phyloP scores from a whole-genome alignment of 2,113 vertebrate genomes.

The Ondatra zibethicus region DNA sequence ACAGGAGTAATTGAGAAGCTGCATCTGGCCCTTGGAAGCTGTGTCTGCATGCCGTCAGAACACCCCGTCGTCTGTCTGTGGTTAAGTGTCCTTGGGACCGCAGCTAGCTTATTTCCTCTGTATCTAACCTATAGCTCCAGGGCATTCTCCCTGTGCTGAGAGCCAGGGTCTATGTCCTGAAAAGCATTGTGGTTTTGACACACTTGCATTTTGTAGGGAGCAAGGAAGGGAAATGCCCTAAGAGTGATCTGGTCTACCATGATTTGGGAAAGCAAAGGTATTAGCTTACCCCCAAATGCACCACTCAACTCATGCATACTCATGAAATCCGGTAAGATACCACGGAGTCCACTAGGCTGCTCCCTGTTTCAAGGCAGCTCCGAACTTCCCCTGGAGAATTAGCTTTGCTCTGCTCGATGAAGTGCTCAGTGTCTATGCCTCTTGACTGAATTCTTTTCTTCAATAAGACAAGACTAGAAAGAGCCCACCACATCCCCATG shows the following conservation, averaged over 20 bases:
- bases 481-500: too few relatives aligned
- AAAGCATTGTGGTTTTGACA: not conserved
- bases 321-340: not conserved
- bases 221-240: not conserved
- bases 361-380: too few relatives aligned
- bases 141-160: not conserved
- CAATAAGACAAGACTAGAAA: not conserved
- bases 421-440: not conserved
- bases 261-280: not conserved
- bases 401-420: not conserved
- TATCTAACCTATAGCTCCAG: not conserved
- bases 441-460: not conserved
- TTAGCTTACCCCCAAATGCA: not conserved
- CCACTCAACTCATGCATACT: not conserved
- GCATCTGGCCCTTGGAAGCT: not conserved
- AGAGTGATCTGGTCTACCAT: not conserved
- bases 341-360: too few relatives aligned
- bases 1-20: not conserved
- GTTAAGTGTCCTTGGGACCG: too few relatives aligned
- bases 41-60: not conserved
- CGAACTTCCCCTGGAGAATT: too few relatives aligned
- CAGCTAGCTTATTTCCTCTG: not conserved
- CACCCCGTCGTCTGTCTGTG: too few relatives aligned
- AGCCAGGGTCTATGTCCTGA: not conserved
- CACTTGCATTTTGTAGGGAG: not conserved